Evolutionary conservation across 2,797 vertebrate species (phyloP), one percentile per base, ranked within the genome.

Genomic region (Halcyon leucocephala): DNA sequence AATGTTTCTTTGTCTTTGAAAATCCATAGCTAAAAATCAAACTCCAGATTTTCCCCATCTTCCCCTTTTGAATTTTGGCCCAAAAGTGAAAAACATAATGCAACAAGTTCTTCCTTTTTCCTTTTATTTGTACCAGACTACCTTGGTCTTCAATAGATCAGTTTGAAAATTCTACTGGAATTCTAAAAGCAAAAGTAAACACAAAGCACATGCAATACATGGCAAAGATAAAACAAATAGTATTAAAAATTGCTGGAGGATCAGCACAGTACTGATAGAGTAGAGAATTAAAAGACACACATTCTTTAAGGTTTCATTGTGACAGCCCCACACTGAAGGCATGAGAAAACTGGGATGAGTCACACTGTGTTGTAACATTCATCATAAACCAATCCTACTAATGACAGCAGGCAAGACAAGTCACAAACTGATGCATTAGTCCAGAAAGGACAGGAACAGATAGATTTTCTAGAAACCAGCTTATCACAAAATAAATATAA

Each of bases 361-460:
- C 67, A 93, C 5, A 16, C 57, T 61, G 67, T 61, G 33, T 84
- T 78, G 51, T 31, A 97, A 86, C 79, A 65, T 69, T 94, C 93
- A 83, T 71, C 70, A 95, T 65, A 95, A 92, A 82, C 33, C 66
- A 85, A 42, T 1, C 25, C 62, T 93, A 79, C 80, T 80, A 95
- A 98, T 90, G 77, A 42, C 80, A 44, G 57, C 83, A 89, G 85
- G 80, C 64, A 94, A 74, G 85, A 91, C 8, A 33, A 94, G 69
- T 67, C 91, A 94, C 88, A 88, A 54, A 57, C 37, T 70, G 86
- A 89, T 66, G 37, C 9, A 19, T 72, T 60, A 86, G 82, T n/a
- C 41, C 51, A 91, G 90, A 84, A 86, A 94, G 95, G 97, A 96
- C 46, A 90, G 52, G 91, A 95, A 93, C 8, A 52, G 80, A 95